A percentile compares a stretch with the other conserved stretches of the same genome.
Conservation (phyloP, 2,888 invertebrate genomes). For the Stenotaenia linearis region DNA sequence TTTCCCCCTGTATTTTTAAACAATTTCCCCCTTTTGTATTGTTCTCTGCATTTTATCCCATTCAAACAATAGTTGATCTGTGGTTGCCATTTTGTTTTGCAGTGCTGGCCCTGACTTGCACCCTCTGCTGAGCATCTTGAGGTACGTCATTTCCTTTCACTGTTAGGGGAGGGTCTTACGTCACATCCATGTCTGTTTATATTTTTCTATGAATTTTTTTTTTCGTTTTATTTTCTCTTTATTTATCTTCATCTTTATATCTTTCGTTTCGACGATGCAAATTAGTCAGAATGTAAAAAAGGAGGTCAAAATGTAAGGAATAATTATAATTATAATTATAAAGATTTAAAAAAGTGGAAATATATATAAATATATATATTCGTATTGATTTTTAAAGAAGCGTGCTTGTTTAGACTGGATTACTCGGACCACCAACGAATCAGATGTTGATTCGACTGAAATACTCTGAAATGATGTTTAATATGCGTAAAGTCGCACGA, state of each 20-base stretch:
- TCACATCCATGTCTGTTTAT: background rate
- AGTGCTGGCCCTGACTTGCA: constrained; percentile 26
- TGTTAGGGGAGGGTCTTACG: constrained; percentile 14
- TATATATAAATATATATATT: background rate
- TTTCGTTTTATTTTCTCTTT: background rate
- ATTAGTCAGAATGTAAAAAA: background rate
- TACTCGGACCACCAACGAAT: background rate
- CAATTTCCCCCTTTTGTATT: background rate
- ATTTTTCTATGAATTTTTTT: background rate
- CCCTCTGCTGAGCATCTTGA: constrained; percentile 26
- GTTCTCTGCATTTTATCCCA: constrained; percentile 16
- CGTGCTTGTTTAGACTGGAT: background rate
- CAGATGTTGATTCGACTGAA: background rate
- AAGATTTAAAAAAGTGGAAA: background rate
- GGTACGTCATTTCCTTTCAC: constrained; percentile 26
- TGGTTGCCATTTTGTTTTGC: constrained; percentile 26
- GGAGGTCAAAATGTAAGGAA: background rate
- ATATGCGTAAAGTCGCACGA: background rate
- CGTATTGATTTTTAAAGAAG: background rate
- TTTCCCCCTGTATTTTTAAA: background rate
- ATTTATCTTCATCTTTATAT: background rate
- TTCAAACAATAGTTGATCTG: constrained; percentile 21
- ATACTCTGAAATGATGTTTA: background rate
- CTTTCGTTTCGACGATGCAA: background rate
- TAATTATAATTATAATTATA: background rate